Evolutionary conservation across 2,113 vertebrate species (phyloP).

Genomic region (Otocyon megalotis): DNA sequence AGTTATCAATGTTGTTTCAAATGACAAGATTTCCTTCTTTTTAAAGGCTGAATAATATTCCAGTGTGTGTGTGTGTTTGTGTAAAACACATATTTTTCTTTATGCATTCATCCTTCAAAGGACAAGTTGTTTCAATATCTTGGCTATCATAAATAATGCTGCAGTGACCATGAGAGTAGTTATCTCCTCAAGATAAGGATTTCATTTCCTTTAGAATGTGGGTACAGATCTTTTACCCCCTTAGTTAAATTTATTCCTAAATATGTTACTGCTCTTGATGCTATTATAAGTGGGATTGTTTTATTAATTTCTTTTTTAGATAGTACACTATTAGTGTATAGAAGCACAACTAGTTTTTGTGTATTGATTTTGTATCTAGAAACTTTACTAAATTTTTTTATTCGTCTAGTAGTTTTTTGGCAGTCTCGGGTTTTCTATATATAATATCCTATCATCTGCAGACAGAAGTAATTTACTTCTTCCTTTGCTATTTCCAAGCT

Average conservation of each 20-base stretch:
- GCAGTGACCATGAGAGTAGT: not conserved
- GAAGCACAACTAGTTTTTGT: not conserved
- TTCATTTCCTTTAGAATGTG: not conserved
- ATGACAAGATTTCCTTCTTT: not conserved
- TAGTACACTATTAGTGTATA: not conserved
- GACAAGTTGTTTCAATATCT: not conserved
- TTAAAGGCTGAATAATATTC: not conserved
- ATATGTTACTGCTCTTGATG: not conserved
- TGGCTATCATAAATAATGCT: not conserved
- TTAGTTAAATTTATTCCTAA: not conserved
- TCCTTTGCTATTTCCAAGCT: not conserved
- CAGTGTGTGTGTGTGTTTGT: not conserved
- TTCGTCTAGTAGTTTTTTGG: not conserved
- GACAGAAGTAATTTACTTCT: not conserved
- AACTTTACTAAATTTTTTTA: not conserved
- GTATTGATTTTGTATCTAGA: not conserved
- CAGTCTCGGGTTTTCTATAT: not conserved
- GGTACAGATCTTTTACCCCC: not conserved
- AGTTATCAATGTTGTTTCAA: not conserved
- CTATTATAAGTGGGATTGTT: not conserved
- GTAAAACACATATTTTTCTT: not conserved
- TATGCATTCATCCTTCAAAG: not conserved
- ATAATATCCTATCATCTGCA: not conserved
- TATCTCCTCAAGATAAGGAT: not conserved
- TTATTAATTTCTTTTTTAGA: not conserved